Percentiles rank a stretch among this genome's conserved stretches.
Evolutionary conservation across 1,140 invertebrate species (phyloP).

Genomic region (Brachionus plicatilis): DNA sequence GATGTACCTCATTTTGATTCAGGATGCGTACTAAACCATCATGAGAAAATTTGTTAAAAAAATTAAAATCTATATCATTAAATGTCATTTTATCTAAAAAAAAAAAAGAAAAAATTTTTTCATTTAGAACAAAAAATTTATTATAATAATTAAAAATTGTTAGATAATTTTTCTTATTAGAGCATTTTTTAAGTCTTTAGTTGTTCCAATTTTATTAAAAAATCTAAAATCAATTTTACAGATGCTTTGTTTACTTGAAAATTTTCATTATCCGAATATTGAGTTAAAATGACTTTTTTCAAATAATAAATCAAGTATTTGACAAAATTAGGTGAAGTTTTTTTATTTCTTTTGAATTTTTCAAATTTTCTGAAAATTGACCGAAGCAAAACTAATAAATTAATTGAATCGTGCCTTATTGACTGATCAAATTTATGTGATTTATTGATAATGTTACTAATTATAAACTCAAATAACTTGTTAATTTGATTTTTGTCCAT

Average conservation of each 20-base stretch:
- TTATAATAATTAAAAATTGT: background rate
- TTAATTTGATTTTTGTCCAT: background rate
- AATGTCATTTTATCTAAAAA: background rate
- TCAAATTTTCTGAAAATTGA: background rate
- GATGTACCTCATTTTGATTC: background rate
- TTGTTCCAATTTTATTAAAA: background rate
- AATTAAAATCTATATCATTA: background rate
- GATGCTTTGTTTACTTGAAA: background rate
- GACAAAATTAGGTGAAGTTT: background rate
- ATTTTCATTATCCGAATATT: background rate
- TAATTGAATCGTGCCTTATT: background rate
- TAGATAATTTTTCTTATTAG: background rate
- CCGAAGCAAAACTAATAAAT: background rate
- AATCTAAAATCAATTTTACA: background rate
- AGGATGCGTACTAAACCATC: background rate
- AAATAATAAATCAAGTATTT: background rate
- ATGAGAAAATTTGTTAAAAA: constrained; percentile 3
- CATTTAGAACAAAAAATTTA: background rate
- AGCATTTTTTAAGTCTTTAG: background rate
- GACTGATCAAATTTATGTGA: background rate
- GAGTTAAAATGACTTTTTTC: too few relatives aligned
- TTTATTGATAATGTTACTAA: background rate
- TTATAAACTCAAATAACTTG: background rate
- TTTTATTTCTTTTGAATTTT: background rate
- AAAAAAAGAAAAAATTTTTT: background rate